Base-by-base conservation (phyloP, 2,888 invertebrate genomes). In the Diachrysia chrysitis region DNA sequence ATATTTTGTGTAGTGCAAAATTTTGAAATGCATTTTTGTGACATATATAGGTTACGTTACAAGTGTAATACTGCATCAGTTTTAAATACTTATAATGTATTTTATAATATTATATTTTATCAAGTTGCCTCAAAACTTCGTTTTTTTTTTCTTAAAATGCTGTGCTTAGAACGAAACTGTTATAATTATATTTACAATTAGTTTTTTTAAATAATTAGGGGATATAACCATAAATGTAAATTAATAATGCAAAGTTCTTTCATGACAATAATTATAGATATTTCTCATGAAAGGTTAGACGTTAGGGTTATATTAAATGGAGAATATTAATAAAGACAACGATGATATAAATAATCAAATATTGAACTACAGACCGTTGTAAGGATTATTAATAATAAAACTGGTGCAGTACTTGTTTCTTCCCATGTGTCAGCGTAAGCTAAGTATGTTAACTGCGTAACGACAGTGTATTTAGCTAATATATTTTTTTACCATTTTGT, bases 41-140 rank as follows among this genome's bases (percentile, higher is more conserved):
- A 63, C 57, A 59, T 64, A 53, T n/a, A 10, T 54, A 71, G 61
- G 60, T 29, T 63, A 60, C 54, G 56, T 69, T 61, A 55, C 16
- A n/a, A 78, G 32, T 63, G 42, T 54, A 14, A 32, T 59, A 65
- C 81, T 79, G 81, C 74, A 80, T 79, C 81, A 78, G 66, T 73
- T 78, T 73, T 56, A 63, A 32, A 32, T 32, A 32, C 10, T 1
- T 32, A 10, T 32, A 32, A 10, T 29, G 5, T 29, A 65, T 54
- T 48, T 21, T 19, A n/a, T n/a, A 32, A 17, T 46, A 23, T 16
- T 25, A 16, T 17, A 42, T 42, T 42, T n/a, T 42, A 42, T n/a
- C 4, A n/a, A 16, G 1, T 42, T n/a, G 16, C 16, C n/a, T 42
- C n/a, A 3, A 14, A 12, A 37, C 2, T 42, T n/a, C n/a, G 5